A percentile compares a stretch with the other conserved stretches of the same genome.
These are phyloP conservation scores for Drosophila melanosoma DNA, from an alignment of 2,888 invertebrate species.

Conservation along the genomic window DNA sequence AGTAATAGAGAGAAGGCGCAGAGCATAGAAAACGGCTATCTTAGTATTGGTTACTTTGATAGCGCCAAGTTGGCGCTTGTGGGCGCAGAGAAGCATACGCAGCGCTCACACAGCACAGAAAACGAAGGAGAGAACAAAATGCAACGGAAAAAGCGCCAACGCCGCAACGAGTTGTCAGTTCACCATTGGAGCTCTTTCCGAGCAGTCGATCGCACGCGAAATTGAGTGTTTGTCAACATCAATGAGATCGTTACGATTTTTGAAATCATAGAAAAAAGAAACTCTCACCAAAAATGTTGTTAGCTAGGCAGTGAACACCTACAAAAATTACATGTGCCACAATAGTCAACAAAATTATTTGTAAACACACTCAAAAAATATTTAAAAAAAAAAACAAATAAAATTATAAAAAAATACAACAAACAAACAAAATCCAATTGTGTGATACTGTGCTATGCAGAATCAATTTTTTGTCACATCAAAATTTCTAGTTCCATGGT, in stretches of 20 bases:
- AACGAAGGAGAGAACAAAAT: conserved; percentile 56
- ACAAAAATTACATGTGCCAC: conserved; percentile 38
- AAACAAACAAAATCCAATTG: conserved; percentile 22
- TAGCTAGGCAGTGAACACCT: conserved; percentile 16
- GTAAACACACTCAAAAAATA: not conserved
- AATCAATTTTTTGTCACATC: conserved; percentile 34
- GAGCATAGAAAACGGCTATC: conserved; percentile 24
- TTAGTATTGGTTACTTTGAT: conserved; percentile 32
- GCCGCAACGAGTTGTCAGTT: conserved; percentile 58
- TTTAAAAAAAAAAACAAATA: conserved; percentile 8
- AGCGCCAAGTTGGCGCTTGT: conserved; percentile 31
- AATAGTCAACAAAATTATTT: conserved; percentile 53
- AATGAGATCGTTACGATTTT: conserved; percentile 58
- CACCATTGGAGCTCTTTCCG: conserved; percentile 55
- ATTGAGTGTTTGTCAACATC: not conserved
- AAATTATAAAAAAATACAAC: conserved; percentile 9
- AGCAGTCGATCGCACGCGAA: conserved; percentile 35
- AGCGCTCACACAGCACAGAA: conserved; percentile 24
- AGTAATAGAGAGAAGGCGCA: not conserved
- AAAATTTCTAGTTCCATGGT: conserved; percentile 58
- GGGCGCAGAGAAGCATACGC: conserved; percentile 1
- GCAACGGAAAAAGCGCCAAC: conserved; percentile 65
- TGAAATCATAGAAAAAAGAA: conserved; percentile 41
- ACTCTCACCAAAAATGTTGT: conserved; percentile 58
- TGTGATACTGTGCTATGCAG: conserved; percentile 36